A percentile compares a stretch with the other conserved stretches of the same genome.
These are phyloP conservation scores for Pachypanchax playfairii DNA, from an alignment of 2,113 vertebrate genomes.

Conservation along the genomic window DNA sequence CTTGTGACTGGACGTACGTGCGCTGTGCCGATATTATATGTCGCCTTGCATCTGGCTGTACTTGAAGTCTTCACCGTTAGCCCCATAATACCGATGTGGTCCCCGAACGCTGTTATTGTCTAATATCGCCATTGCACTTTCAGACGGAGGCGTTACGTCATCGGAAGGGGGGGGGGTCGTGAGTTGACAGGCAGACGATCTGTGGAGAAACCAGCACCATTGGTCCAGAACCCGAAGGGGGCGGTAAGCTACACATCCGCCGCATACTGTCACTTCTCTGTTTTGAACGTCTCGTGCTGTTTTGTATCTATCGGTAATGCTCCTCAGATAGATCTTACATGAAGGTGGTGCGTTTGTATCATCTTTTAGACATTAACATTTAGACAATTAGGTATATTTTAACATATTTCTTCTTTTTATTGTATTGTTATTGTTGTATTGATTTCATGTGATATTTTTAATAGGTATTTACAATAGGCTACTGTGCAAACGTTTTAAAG, in stretches of 20 bases:
- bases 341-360: no score
- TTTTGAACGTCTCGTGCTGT: no score
- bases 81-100: constrained; percentile 71
- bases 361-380: no score
- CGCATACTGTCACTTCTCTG: background rate
- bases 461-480: no score
- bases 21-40: constrained; percentile 26
- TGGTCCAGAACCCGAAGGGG: constrained; percentile 48
- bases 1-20: constrained; percentile 47
- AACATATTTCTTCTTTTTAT: no score
- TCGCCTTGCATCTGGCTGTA: constrained; percentile 40
- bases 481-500: no score
- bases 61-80: constrained; percentile 44
- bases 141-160: constrained; percentile 73
- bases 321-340: no score
- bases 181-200: constrained; percentile 67
- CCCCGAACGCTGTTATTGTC: constrained; percentile 72
- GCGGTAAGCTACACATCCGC: constrained; percentile 29
- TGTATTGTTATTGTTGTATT: no score
- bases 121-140: constrained; percentile 77
- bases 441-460: no score
- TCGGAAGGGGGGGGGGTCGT: constrained; percentile 44
- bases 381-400: no score
- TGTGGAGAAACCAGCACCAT: constrained; percentile 39
- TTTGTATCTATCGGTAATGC: no score